A percentile compares a stretch with the other conserved stretches of the same genome.
Evolutionary conservation across 2,113 vertebrate species (phyloP).

Genomic region (Alethe castanea): DNA sequence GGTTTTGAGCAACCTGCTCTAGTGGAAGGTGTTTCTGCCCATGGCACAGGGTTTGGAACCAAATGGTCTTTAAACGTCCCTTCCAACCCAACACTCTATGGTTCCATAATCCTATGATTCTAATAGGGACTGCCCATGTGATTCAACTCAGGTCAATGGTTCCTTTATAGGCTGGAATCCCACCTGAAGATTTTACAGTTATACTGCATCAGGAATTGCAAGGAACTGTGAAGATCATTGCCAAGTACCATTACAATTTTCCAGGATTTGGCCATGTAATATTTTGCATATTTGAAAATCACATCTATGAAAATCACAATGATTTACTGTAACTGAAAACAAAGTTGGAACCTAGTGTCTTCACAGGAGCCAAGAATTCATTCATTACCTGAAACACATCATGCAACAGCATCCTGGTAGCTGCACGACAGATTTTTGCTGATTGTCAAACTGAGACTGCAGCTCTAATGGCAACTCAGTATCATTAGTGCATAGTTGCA

Average conservation of each 20-base stretch:
- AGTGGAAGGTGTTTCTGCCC: background rate
- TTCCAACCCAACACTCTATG: background rate
- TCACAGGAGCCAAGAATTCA: background rate
- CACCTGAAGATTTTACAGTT: background rate
- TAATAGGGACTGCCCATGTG: background rate
- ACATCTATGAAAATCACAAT: background rate
- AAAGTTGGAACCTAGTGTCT: background rate
- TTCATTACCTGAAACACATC: background rate
- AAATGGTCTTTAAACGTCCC: background rate
- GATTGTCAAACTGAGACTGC: background rate
- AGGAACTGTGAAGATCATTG: background rate
- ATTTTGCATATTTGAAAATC: background rate
- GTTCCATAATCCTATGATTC: background rate
- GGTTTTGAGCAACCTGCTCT: background rate
- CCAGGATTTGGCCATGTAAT: background rate
- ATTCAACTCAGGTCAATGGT: background rate
- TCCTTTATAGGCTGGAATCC: background rate
- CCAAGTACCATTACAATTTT: background rate
- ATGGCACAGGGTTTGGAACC: background rate
- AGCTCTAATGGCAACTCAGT: background rate
- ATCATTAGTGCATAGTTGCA: background rate
- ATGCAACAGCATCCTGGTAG: background rate
- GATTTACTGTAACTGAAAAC: background rate
- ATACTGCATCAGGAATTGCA: background rate
- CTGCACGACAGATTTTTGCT: background rate